Evolutionary conservation across 2,888 invertebrate species (phyloP), one percentile per base, ranked within the genome.

Genomic region (Anodontia alba): DNA sequence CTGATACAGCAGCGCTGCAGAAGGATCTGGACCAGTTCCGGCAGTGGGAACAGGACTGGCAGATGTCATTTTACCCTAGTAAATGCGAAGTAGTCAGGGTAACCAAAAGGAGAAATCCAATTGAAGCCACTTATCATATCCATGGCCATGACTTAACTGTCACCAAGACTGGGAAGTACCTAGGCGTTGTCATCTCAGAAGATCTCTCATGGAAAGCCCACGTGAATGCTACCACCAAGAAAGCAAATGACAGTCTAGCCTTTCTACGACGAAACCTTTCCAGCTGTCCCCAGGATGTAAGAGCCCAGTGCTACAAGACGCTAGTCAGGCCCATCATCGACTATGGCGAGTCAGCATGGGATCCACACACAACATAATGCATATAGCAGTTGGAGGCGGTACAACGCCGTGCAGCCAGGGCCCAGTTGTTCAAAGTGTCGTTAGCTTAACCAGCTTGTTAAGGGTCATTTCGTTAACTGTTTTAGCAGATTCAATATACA

Each of bases 201-300:
- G 20, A 62, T 31, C 72, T 77, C 20, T 72, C 71, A 8, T 49
- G 3, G 66, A 76, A 68, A n/a, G 51, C 38, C 1, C 51, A 81
- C 54, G 42, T 62, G 5, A 66, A 46, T 8, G 17, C 31, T 17
- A 54, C 33, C 15, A 42, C 71, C n/a, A 74, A 77, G 49, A 73
- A 80, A 20, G 76, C 81, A 20, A 76, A 73, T 20, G 49, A 51
- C 31, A 72, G 29, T 20, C n/a, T 31, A 5, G 54, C 54, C 26
- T 72, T 72, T 33, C 49, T 72, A 20, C 15, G 33, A 17, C 10
- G 20, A 29, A 36, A 72, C 36, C 33, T 72, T 8, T 51, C 33
- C 31, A 33, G 15, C 20, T 72, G 72, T 36, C 72, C 72, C 17
- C 46, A 72, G 31, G 36, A 72, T 31, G 51, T 72, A 26, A 49